Conservation (phyloP, 2,113 vertebrate genomes). For the Pipa parva region DNA sequence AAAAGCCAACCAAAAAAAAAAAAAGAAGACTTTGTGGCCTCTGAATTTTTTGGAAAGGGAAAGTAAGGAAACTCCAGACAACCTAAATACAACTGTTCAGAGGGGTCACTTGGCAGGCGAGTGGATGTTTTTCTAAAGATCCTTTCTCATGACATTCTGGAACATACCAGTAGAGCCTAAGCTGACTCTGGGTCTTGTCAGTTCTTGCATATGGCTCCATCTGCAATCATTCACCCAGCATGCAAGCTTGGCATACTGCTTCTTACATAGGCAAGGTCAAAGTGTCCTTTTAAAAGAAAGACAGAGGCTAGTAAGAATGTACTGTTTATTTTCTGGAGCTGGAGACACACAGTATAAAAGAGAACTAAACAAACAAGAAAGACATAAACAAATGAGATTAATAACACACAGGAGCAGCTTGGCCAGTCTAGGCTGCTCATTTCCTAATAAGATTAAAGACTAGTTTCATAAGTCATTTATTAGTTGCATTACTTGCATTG, state of each 20-base stretch:
- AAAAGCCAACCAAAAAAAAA: neutral
- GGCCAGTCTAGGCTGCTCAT: neutral
- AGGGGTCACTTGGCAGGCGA: constrained; percentile 21
- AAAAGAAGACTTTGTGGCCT: neutral
- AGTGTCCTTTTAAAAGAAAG: too few species aligned
- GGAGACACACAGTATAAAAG: neutral
- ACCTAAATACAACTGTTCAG: neutral
- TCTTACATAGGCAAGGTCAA: neutral
- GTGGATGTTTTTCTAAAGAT: constrained; percentile 22
- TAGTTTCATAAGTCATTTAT: too few species aligned
- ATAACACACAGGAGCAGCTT: neutral
- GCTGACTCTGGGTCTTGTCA: constrained; percentile 33
- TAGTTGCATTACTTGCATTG: too few species aligned
- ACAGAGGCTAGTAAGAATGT: too few species aligned
- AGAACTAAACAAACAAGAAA: neutral
- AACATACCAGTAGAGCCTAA: constrained; percentile 9
- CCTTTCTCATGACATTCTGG: constrained; percentile 40
- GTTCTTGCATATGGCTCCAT: neutral
- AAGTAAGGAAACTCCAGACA: neutral
- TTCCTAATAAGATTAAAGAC: neutral
- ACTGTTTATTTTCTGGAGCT: neutral
- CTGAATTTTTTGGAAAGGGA: constrained; percentile 19
- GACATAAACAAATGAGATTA: neutral
- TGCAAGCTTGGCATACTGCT: constrained; percentile 14
- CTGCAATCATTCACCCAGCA: constrained; percentile 27